Base-by-base conservation (phyloP, 1,140 invertebrate genomes). In the Aphidius ervi region DNA sequence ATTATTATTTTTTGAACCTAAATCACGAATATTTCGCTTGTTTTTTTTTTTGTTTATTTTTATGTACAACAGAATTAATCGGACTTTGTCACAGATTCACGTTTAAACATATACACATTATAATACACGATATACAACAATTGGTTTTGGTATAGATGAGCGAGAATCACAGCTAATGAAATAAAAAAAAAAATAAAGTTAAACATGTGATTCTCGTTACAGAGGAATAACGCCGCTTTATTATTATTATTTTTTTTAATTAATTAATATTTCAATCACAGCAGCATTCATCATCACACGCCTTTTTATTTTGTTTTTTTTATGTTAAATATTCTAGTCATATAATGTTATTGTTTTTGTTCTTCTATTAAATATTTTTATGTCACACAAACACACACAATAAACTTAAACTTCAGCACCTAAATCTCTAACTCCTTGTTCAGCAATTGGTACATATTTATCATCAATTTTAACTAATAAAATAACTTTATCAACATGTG, bases 391-490 rank as follows among this genome's bases (percentile, higher is more conserved):
- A 55, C n/a, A 53, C 6, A 46, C 20, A 37, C 16, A 39, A 40
- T 49, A 37, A 62, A 20, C 56, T 61, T 75, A 80, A 63, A 89
- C 87, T 74, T 90, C 88, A 53, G 87, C 87, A 16, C 88, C 88
- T 39, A 90, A 76, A 74, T 93, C 89, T 64, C 89, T 85, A 7
- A 96, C 88, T 50, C 93, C 94, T 71, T 85, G 84, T 75, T 97
- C 94, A 1, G 92, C 92, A 59, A 98, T 93, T 16, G 94, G 94
- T 56, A 98, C 94, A 78, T 88, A 97, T 67, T 89, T 91, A 67
- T 97, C 93, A 5, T 93, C 92, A 55, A 97, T 92, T 76, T 94
- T 90, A 1, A 98, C 85, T n/a, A 98, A 84, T 2, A 96, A 79
- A 46, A 98, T 94, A 20, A 89, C 92, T 65, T 93, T 89, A 73